These are phyloP conservation scores for Phortica okadai DNA, from an alignment of 2,888 invertebrate species.

Conservation along the genomic window DNA sequence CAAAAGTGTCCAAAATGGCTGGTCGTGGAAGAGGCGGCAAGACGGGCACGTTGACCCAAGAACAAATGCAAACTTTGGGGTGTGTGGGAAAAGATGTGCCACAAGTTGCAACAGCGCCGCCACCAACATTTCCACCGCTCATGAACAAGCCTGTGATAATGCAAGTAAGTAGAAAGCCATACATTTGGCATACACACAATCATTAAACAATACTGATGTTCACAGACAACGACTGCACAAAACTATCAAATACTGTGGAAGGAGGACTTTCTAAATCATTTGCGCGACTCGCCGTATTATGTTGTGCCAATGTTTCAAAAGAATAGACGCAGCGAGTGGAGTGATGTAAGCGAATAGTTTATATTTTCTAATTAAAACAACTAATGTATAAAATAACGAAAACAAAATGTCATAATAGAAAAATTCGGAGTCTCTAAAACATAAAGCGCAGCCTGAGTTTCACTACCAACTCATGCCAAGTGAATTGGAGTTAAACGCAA, in stretches of 20 bases:
- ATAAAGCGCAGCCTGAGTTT: conserved; percentile 69
- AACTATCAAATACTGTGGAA: conserved; percentile 85
- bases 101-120: conserved; percentile 78
- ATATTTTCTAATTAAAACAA: not conserved
- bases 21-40: conserved; percentile 72
- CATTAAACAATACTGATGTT: not conserved
- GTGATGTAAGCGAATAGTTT: conserved; percentile 48
- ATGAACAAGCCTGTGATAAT: conserved; percentile 79
- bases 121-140: conserved; percentile 81
- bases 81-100: conserved; percentile 78
- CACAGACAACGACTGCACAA: conserved; percentile 78
- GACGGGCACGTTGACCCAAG: conserved; percentile 73
- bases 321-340: conserved; percentile 53
- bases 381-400: too few relatives aligned
- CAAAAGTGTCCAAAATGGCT: conserved; percentile 61
- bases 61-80: conserved; percentile 74
- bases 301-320: conserved; percentile 55
- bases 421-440: conserved; percentile 64
- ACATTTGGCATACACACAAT: too few relatives aligned
- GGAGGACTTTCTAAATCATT: conserved; percentile 84
- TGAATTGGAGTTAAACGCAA: conserved; percentile 77
- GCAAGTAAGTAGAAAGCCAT: conserved; percentile 58
- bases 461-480: conserved; percentile 81
- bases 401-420: conserved; percentile 51
- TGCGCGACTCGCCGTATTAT: conserved; percentile 81